Percentiles rank a stretch among this genome's conserved stretches.
Evolutionary conservation across 2,797 vertebrate species (phyloP).

Genomic region (Chelidonichthys spinosus): DNA sequence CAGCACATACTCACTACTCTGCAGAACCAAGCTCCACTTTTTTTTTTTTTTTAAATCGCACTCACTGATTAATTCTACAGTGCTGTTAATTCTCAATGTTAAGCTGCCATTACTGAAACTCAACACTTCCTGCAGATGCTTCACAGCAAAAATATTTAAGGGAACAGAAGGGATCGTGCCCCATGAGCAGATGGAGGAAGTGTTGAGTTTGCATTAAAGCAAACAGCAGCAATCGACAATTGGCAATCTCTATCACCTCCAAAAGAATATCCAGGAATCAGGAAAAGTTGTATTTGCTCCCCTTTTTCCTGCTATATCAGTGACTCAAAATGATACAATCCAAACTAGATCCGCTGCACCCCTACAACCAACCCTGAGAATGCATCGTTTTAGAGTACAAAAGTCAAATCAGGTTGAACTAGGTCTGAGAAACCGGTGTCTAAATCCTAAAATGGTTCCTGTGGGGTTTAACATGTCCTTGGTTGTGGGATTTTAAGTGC

Average conservation of each 20-base stretch:
- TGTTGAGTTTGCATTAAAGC: constrained; percentile 45
- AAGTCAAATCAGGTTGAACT: neutral
- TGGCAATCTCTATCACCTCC: neutral
- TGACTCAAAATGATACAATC: too few species aligned
- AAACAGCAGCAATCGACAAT: constrained; percentile 29
- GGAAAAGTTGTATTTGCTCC: too few species aligned
- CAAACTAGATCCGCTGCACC: too few species aligned
- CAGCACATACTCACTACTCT: neutral
- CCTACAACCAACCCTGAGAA: neutral
- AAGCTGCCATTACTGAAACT: constrained; percentile 49
- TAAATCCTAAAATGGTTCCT: neutral
- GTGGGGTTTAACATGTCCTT: constrained; percentile 24
- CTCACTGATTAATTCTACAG: constrained; percentile 8
- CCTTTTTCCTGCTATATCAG: too few species aligned
- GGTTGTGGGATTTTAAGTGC: constrained; percentile 33
- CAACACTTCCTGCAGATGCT: constrained; percentile 40
- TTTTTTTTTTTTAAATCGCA: constrained; percentile 10
- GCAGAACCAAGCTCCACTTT: neutral
- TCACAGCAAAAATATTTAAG: constrained; percentile 30
- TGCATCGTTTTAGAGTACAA: neutral
- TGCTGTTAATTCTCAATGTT: constrained; percentile 26
- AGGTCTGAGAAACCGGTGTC: neutral
- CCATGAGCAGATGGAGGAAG: constrained; percentile 51
- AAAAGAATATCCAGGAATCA: too few species aligned
- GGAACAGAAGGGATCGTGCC: constrained; percentile 39